These are phyloP conservation scores for Endotricha flammealis DNA, from an alignment of 2,888 invertebrate species.

Conservation along the genomic window DNA sequence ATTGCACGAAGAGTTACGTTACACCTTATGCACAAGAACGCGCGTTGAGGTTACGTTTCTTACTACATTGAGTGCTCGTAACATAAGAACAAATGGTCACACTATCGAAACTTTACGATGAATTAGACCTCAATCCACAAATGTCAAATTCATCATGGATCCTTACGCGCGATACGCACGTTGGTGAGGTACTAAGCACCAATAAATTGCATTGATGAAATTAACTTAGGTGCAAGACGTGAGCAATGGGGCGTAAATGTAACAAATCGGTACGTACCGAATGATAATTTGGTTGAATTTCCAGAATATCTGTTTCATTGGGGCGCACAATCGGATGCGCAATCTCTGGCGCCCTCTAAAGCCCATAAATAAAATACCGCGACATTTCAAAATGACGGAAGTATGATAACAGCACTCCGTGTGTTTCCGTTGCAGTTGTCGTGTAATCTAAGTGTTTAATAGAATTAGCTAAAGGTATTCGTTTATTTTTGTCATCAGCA, in stretches of 20 bases:
- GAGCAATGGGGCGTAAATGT: slow-evolving; percentile 45
- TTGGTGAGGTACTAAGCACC: too few species aligned
- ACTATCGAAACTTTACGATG: too few species aligned
- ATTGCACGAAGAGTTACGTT: too few species aligned
- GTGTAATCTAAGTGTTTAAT: slow-evolving; percentile 12
- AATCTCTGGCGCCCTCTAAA: slow-evolving; percentile 61
- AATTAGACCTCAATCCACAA: too few species aligned
- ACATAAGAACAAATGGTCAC: too few species aligned
- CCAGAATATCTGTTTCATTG: slow-evolving; percentile 59
- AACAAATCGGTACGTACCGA: slow-evolving; percentile 53
- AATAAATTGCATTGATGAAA: too few species aligned
- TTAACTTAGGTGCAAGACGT: slow-evolving; percentile 31
- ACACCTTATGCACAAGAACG: too few species aligned
- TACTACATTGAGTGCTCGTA: too few species aligned
- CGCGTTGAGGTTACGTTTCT: too few species aligned
- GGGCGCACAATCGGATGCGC: slow-evolving; percentile 57
- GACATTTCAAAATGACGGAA: slow-evolving; percentile 67
- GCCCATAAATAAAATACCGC: slow-evolving; percentile 65
- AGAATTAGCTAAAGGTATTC: slow-evolving; percentile 9
- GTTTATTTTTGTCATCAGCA: too few species aligned
- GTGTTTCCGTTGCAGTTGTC: slow-evolving; percentile 30
- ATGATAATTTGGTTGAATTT: slow-evolving; percentile 57
- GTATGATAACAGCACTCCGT: slow-evolving; percentile 54
- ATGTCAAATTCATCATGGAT: too few species aligned
- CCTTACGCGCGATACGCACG: too few species aligned